phyloP scores from a whole-genome alignment of 2,113 vertebrate species.

The Cairina moschata region DNA sequence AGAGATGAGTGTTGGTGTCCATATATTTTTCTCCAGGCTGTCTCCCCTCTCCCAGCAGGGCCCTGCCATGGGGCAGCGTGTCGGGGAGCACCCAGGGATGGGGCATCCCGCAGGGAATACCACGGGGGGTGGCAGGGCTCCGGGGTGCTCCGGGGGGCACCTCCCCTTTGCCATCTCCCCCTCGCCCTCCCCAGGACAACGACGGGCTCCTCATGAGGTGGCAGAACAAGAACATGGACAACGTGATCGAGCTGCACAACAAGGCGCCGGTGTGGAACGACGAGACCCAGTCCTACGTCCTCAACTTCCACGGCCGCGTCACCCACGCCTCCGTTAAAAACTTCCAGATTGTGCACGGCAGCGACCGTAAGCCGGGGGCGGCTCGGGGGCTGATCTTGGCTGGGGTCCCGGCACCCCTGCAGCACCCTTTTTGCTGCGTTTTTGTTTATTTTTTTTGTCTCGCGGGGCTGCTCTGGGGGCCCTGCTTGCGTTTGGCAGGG shows the following conservation, averaged over 20 bases:
- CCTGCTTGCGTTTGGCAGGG: background rate
- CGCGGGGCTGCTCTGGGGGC: background rate
- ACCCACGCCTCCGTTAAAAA: constrained; percentile 98
- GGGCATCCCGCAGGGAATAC: background rate
- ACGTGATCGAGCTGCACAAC: constrained; percentile 93
- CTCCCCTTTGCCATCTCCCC: background rate
- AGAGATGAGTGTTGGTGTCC: background rate
- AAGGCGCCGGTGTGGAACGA: constrained; percentile 96
- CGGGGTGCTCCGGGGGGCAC: background rate
- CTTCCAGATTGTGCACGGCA: constrained; percentile 94
- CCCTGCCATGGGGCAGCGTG: too few species aligned
- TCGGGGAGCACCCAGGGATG: background rate
- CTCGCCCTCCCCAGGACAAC: constrained; percentile 80
- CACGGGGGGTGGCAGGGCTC: background rate
- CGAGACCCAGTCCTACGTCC: constrained; percentile 91
- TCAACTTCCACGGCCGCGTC: constrained; percentile 96
- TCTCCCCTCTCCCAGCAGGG: background rate
- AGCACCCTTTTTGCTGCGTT: background rate
- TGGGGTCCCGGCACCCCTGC: background rate
- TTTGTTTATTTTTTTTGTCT: background rate
- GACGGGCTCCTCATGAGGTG: constrained; percentile 90
- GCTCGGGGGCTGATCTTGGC: background rate
- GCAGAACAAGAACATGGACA: constrained; percentile 93
- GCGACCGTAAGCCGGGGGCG: constrained; percentile 85
- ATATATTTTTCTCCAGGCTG: fast-evolving